Base-by-base conservation (phyloP, 2,888 invertebrate species). In the Chalcosyrphus nemorum region DNA sequence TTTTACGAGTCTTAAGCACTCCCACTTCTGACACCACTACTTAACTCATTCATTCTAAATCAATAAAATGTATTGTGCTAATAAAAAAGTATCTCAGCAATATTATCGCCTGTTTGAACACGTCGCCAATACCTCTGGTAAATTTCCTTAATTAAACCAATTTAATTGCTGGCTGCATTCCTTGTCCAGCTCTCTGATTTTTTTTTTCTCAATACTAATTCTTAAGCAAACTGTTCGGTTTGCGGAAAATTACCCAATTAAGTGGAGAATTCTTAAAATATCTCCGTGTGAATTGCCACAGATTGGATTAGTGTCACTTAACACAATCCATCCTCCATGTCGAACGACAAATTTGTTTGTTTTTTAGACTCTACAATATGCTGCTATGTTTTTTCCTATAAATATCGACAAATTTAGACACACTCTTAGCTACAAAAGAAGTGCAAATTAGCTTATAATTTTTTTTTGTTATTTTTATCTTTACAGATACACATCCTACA, bases 221-320 rank as follows among this genome's bases (percentile, higher is more conserved):
- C 13, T 47, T 47, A 61, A 61, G 38, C 27, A 72, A 74, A 78
- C 21, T 50, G 17, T 32, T 17, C 50, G 43, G 38, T 45, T 57
- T 78, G 59, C 61, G 78, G 82, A 78, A 82, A 82, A 82, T 78
- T 74, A 82, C 78, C 71, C 72, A 82, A 78, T 78, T 82, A 78
- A 78, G 29, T 19, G 9, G 50, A 54, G n/a, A 1, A 65, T 63
- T 78, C 61, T 47, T 43, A 61, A 57, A 78, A 72, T 71, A 66
- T 41, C 54, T 52, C 19, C 27, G 47, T 74, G 82, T 68, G 68
- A 82, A 82, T 82, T 78, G 43, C 50, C 61, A 74, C 57, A 66
- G 50, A 72, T 78, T 82, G 68, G 61, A 82, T 82, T 82, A 82
- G 78, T 50, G 47, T 24, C 78, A 66, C 66, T 82, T 82, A 82